Conservation (phyloP, 37 sponge, comb jelly and placozoan species). For the Aplysina aerophoba region DNA sequence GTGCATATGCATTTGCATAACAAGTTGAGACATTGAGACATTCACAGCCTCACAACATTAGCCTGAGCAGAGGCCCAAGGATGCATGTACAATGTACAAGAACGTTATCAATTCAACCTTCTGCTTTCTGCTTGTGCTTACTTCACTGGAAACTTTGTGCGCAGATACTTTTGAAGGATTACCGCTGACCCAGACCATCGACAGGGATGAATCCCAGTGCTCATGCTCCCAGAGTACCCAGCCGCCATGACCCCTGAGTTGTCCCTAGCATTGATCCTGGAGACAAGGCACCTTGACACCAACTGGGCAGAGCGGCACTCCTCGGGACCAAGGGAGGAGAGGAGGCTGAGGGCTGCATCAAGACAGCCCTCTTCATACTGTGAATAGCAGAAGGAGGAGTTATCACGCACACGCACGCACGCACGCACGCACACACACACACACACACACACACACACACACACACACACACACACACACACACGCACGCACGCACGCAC, state of each 20-base stretch:
- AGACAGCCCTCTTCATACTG: slow-evolving; percentile 69
- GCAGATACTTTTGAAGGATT: slow-evolving; percentile 61
- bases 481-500: not conserved
- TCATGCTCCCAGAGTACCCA: slow-evolving; percentile 40
- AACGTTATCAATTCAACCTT: not conserved
- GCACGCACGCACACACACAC: slow-evolving; percentile 18
- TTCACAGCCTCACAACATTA: too few species aligned
- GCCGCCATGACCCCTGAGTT: slow-evolving; percentile 43
- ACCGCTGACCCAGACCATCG: slow-evolving; percentile 75
- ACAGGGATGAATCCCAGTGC: slow-evolving; percentile 64
- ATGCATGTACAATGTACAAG: not conserved
- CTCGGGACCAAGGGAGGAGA: slow-evolving; percentile 50
- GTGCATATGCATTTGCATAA: too few species aligned
- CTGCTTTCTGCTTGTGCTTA: not conserved
- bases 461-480: slow-evolving; percentile 21
- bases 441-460: slow-evolving; percentile 34
- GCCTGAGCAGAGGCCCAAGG: too few species aligned
- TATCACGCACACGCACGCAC: not conserved
- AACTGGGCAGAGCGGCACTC: slow-evolving; percentile 58
- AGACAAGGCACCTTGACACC: slow-evolving; percentile 38
- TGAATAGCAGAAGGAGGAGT: not conserved
- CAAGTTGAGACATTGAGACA: too few species aligned
- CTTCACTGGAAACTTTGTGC: slow-evolving; percentile 67
- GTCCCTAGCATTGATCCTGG: slow-evolving; percentile 24
- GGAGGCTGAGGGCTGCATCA: slow-evolving; percentile 63